These are phyloP conservation scores for Tor tambroides DNA, from an alignment of 2,113 vertebrate genomes.

Conservation along the genomic window DNA sequence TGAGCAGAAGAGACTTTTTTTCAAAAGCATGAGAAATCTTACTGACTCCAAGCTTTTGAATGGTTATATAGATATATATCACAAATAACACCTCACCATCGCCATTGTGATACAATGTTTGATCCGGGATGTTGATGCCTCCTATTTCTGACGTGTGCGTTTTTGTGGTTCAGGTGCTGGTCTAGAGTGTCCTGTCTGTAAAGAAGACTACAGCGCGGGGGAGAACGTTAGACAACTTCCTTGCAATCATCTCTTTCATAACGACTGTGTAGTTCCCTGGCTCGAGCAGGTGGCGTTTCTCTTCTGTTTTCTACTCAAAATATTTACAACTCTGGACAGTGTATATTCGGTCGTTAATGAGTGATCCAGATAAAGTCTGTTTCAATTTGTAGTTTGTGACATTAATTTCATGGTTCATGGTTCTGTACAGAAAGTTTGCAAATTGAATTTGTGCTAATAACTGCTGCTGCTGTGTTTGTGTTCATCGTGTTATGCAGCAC, in stretches of 20 bases:
- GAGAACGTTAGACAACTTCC: slow-evolving; percentile 92
- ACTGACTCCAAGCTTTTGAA: background rate
- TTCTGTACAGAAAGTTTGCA: background rate
- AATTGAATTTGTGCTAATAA: background rate
- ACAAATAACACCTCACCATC: background rate
- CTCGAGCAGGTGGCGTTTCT: slow-evolving; percentile 88
- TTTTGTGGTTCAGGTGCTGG: slow-evolving; percentile 81
- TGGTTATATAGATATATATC: background rate
- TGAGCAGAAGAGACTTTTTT: background rate
- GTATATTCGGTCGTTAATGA: background rate
- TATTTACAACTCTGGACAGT: background rate
- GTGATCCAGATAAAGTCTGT: background rate
- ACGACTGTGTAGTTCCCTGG: slow-evolving; percentile 97
- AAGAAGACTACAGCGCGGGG: slow-evolving; percentile 90
- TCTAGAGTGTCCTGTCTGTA: slow-evolving; percentile 96
- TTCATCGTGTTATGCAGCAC: background rate
- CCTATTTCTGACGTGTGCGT: slow-evolving; percentile 1
- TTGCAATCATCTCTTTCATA: slow-evolving; percentile 97
- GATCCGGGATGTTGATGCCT: background rate
- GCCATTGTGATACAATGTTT: background rate
- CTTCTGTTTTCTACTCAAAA: background rate
- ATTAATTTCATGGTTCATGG: background rate
- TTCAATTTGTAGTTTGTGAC: background rate
- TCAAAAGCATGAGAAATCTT: background rate
- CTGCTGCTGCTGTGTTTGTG: background rate